phyloP scores from a whole-genome alignment of 2,797 vertebrate genomes.

The Crax fasciolata region DNA sequence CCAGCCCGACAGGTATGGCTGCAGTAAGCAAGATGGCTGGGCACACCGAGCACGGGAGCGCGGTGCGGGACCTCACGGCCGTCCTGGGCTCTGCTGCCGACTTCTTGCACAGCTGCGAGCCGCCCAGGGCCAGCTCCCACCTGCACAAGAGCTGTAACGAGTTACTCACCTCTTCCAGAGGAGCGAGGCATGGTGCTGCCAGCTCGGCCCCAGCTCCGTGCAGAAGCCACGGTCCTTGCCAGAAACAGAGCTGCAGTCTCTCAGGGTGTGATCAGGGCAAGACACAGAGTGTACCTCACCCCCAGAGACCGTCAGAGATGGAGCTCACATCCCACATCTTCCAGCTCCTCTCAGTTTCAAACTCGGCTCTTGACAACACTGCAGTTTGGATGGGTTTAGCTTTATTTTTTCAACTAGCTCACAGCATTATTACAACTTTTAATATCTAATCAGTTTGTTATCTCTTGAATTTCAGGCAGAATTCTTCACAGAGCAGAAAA shows the following conservation, averaged over 20 bases:
- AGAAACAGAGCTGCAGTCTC: neutral
- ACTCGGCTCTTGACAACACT: neutral
- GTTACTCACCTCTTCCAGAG: neutral
- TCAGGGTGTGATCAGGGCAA: neutral
- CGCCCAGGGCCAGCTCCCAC: neutral
- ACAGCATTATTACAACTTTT: neutral
- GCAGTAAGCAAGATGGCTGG: neutral
- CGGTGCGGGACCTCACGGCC: neutral
- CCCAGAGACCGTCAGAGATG: neutral
- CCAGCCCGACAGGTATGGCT: neutral
- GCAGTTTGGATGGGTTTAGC: neutral
- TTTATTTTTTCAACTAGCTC: constrained; percentile 39
- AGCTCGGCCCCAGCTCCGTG: neutral
- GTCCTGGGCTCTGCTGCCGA: neutral
- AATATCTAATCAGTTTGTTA: constrained; percentile 1
- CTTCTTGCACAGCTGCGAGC: neutral
- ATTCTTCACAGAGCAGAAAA: constrained; percentile 42
- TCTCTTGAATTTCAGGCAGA: constrained; percentile 22
- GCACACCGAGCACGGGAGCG: neutral
- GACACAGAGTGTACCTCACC: neutral
- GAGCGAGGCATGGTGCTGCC: neutral
- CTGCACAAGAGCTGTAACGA: neutral
- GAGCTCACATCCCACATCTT: neutral
- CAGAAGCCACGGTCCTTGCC: neutral
- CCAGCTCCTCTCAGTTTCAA: neutral